Evolutionary conservation across 1,140 invertebrate species (phyloP).

Genomic region (Drosophila carrolli): DNA sequence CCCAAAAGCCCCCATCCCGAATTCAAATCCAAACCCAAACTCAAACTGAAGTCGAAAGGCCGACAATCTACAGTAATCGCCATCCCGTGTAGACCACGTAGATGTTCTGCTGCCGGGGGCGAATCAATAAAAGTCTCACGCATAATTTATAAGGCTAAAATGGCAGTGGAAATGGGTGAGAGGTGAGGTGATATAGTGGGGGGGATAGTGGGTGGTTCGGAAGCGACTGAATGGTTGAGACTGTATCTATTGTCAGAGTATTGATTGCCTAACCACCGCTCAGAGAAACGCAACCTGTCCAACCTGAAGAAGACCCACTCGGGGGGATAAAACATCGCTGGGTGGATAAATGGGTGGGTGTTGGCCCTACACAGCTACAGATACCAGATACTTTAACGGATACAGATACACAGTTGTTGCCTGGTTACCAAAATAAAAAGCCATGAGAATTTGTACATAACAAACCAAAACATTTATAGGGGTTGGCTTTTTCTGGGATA

Average conservation of each 20-base stretch:
- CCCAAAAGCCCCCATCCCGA: not conserved
- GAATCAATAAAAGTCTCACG: slow-evolving; percentile 70
- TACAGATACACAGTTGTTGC: slow-evolving; percentile 70
- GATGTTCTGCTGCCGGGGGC: slow-evolving; percentile 32
- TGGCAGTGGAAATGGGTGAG: slow-evolving; percentile 33
- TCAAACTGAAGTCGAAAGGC: not conserved
- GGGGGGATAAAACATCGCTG: slow-evolving; percentile 18
- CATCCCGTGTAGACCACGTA: slow-evolving; percentile 17
- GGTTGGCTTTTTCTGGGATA: slow-evolving; percentile 43
- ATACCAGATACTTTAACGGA: slow-evolving; percentile 14
- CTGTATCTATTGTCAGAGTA: slow-evolving; percentile 59
- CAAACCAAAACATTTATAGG: slow-evolving; percentile 74
- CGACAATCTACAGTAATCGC: slow-evolving; percentile 31
- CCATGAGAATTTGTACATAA: slow-evolving; percentile 77
- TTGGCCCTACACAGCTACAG: slow-evolving; percentile 19
- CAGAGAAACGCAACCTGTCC: slow-evolving; percentile 25
- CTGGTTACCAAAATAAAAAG: slow-evolving; percentile 64
- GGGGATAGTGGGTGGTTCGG: not conserved
- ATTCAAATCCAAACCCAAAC: not conserved
- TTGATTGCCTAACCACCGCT: slow-evolving; percentile 51
- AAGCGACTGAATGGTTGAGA: slow-evolving; percentile 8
- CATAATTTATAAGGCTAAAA: slow-evolving; percentile 70
- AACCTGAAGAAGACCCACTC: slow-evolving; percentile 33
- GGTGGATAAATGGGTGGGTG: slow-evolving; percentile 14
- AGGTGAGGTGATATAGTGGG: not conserved